Evolutionary conservation across 2,888 invertebrate genomes (phyloP).

Genomic region (Venusia cambrica): DNA sequence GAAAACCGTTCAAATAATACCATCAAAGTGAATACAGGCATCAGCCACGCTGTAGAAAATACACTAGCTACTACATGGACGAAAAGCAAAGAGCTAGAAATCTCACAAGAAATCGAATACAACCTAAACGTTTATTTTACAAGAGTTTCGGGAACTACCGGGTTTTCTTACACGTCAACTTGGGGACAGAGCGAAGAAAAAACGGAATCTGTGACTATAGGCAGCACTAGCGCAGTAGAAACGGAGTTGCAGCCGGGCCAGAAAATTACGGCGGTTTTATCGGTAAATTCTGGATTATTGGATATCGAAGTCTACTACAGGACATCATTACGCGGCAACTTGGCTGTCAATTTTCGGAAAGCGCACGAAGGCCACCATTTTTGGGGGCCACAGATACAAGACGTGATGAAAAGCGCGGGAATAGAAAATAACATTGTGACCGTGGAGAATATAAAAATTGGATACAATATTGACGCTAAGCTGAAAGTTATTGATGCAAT

Average conservation of each 20-base stretch:
- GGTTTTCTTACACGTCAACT: constrained; percentile 48
- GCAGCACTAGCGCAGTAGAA: constrained; percentile 53
- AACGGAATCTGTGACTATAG: constrained; percentile 51
- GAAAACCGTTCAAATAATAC: constrained; percentile 52
- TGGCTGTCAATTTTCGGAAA: constrained; percentile 56
- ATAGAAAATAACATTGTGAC: constrained; percentile 43
- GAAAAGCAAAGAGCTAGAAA: constrained; percentile 41
- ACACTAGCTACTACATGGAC: constrained; percentile 56
- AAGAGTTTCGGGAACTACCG: constrained; percentile 47
- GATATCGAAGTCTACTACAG: constrained; percentile 54
- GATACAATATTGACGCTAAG: constrained; percentile 51
- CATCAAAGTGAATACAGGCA: constrained; percentile 61
- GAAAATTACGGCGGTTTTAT: constrained; percentile 50
- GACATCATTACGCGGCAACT: constrained; percentile 49
- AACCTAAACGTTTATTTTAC: constrained; percentile 53
- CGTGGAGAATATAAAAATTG: constrained; percentile 47
- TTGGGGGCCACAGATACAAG: constrained; percentile 49
- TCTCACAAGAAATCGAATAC: constrained; percentile 56
- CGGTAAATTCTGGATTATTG: constrained; percentile 50
- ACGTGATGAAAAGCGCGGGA: constrained; percentile 47
- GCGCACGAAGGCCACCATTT: constrained; percentile 54
- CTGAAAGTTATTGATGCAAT: constrained; percentile 55
- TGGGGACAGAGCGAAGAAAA: constrained; percentile 58
- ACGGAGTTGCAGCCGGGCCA: constrained; percentile 55
- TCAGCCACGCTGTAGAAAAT: constrained; percentile 59